Evolutionary conservation across 1,140 invertebrate genomes (phyloP).

Genomic region (Megathymus violae): DNA sequence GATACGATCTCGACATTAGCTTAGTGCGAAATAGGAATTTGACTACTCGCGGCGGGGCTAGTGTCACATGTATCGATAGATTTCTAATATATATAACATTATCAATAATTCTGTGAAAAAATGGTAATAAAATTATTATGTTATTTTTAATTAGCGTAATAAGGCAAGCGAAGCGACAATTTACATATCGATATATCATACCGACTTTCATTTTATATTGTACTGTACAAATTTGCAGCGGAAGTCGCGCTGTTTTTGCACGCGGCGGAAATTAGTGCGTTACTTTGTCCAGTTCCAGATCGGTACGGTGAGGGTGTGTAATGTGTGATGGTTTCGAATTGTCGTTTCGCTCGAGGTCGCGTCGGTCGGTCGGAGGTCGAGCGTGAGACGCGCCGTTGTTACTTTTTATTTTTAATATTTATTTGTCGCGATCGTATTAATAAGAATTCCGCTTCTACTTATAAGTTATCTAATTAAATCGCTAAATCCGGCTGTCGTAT

Average conservation of each 20-base stretch:
- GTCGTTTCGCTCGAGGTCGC: not conserved
- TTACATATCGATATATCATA: too few species aligned
- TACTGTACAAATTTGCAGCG: too few species aligned
- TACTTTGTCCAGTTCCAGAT: too few species aligned
- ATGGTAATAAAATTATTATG: slow-evolving; percentile 36
- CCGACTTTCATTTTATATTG: too few species aligned
- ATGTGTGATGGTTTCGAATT: too few species aligned
- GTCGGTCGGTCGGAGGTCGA: not conserved
- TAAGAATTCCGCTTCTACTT: slow-evolving; percentile 71
- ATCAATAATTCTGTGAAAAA: slow-evolving; percentile 57
- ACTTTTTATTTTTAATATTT: slow-evolving; percentile 68
- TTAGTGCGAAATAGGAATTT: not conserved
- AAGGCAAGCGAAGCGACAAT: too few species aligned
- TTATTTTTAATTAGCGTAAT: slow-evolving; percentile 11
- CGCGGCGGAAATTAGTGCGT: too few species aligned
- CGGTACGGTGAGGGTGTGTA: too few species aligned
- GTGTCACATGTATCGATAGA: too few species aligned
- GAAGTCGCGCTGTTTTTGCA: too few species aligned
- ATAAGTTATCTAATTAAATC: slow-evolving; percentile 54
- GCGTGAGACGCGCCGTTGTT: slow-evolving; percentile 56
- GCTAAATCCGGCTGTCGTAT: slow-evolving; percentile 63
- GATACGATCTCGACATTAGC: slow-evolving; percentile 1
- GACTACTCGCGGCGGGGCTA: not conserved
- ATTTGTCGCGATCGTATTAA: slow-evolving; percentile 65
- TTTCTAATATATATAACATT: too few species aligned